A percentile compares a stretch with the other conserved stretches of the same genome.
phyloP scores from a whole-genome alignment of 2,797 vertebrate species.

The Alauda arvensis region DNA sequence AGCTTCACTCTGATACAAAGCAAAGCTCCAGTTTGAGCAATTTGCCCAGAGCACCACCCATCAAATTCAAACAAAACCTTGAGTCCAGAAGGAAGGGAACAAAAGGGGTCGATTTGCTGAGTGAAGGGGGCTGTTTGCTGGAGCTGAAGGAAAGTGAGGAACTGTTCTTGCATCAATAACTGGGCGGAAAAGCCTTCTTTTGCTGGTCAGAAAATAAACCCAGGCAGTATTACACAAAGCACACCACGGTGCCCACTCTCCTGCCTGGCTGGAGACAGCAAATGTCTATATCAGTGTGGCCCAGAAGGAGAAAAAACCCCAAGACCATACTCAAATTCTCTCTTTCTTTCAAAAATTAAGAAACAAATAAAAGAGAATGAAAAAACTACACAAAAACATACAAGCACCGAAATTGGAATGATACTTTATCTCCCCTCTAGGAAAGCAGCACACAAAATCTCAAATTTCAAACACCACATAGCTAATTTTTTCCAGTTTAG shows the following conservation, averaged over 20 bases:
- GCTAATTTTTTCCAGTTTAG: not conserved
- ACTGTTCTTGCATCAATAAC: not conserved
- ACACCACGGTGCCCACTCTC: not conserved
- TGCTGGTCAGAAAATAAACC: not conserved
- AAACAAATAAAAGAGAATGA: not conserved
- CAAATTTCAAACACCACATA: not conserved
- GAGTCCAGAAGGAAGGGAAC: not conserved
- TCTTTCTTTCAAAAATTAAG: not conserved
- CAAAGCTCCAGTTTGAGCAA: not conserved
- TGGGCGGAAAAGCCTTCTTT: not conserved
- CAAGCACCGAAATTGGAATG: not conserved
- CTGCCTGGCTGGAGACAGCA: not conserved
- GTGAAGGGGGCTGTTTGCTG: not conserved
- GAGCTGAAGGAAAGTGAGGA: not conserved
- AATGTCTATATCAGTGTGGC: not conserved
- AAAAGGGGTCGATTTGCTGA: not conserved
- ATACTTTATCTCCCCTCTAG: not conserved
- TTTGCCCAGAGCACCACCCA: not conserved
- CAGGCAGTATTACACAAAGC: not conserved
- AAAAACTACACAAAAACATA: not conserved
- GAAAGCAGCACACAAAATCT: not conserved
- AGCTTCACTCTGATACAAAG: not conserved
- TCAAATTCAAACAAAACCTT: not conserved
- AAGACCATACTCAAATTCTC: not conserved
- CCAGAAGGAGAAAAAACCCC: not conserved